These are phyloP conservation scores for Dryadula phaetusa DNA, from an alignment of 2,888 invertebrate genomes.

Conservation along the genomic window DNA sequence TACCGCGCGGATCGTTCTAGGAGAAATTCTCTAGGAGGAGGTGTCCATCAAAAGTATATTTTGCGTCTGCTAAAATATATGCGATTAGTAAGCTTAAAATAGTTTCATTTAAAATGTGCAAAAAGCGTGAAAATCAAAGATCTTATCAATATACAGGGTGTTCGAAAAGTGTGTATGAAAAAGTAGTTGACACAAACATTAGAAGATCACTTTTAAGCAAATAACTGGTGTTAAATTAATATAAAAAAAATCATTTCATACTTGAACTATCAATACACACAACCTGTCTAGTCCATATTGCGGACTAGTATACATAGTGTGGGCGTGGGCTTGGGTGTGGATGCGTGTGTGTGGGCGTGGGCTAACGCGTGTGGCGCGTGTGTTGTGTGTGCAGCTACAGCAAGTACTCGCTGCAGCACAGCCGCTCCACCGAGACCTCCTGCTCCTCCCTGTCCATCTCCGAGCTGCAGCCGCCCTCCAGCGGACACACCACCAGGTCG, in stretches of 20 bases:
- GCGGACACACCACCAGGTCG: constrained; percentile 63
- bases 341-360: constrained; percentile 8
- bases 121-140: too few species aligned
- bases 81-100: too few species aligned
- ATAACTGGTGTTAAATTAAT: not conserved
- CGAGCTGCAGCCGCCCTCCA: constrained; percentile 63
- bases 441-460: constrained; percentile 67
- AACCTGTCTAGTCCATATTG: too few species aligned
- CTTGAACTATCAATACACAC: not conserved
- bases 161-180: too few species aligned
- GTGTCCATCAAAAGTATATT: too few species aligned
- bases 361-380: constrained; percentile 30
- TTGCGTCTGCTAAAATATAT: too few species aligned
- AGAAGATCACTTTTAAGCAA: not conserved
- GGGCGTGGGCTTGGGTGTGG: constrained; percentile 13
- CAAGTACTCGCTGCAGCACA: constrained; percentile 79
- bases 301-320: constrained; percentile 12
- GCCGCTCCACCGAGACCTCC: constrained; percentile 72
- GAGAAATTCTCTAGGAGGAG: too few species aligned
- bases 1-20: too few species aligned
- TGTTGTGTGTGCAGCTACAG: constrained; percentile 66
- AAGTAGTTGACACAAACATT: not conserved
- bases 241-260: not conserved
- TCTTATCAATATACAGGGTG: too few species aligned
- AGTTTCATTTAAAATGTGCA: too few species aligned